Conservation (phyloP, 2,113 vertebrate species). For the Macrotus californicus region DNA sequence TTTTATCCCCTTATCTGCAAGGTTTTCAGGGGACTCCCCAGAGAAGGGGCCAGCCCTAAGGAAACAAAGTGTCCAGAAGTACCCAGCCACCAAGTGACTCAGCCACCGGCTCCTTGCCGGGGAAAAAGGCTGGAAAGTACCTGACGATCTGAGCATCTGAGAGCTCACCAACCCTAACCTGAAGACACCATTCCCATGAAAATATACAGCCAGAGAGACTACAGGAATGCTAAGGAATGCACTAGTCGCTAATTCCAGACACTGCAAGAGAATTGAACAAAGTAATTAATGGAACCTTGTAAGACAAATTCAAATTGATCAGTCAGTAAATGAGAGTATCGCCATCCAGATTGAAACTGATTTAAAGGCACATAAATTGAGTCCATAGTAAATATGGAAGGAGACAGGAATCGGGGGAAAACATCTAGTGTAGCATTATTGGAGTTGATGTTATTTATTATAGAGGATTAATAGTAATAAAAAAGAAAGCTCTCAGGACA, state of each 20-base stretch:
- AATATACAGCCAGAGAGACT: neutral
- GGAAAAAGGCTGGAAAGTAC: neutral
- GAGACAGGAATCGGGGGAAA: conserved; percentile 27
- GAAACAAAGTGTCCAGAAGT: neutral
- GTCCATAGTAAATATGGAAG: conserved; percentile 61
- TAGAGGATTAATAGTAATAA: conserved; percentile 55
- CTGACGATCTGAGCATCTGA: neutral
- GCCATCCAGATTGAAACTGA: conserved; percentile 56
- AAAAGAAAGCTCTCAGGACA: conserved; percentile 10
- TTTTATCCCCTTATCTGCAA: neutral
- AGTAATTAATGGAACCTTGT: conserved; percentile 71
- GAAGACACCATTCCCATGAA: neutral
- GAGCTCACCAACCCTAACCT: neutral
- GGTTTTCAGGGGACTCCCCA: neutral
- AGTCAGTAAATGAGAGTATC: conserved; percentile 59
- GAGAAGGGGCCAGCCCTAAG: neutral
- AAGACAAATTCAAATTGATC: conserved; percentile 69
- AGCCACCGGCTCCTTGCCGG: neutral
- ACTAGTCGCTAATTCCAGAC: neutral
- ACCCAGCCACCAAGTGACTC: neutral
- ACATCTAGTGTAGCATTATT: conserved; percentile 31
- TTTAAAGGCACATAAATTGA: conserved; percentile 69
- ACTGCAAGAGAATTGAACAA: neutral
- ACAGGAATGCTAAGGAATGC: neutral
- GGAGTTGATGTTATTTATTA: conserved; percentile 70